Evolutionary conservation across 2,113 vertebrate species (phyloP).

Genomic region (Grallaria varia): DNA sequence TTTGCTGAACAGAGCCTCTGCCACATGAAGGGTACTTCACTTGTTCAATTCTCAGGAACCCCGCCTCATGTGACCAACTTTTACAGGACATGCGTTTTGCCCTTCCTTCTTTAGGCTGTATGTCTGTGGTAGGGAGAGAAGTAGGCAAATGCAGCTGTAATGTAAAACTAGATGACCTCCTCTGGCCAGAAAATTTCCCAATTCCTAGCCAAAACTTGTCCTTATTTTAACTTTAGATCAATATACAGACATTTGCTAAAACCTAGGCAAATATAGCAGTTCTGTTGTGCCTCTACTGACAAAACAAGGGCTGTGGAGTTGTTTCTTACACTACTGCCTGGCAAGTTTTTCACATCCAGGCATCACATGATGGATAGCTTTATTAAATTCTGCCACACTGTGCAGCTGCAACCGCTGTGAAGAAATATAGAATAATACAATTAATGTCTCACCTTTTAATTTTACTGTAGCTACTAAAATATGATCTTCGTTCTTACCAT

Average conservation of each 20-base stretch:
- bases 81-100: not conserved
- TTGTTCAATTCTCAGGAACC: not conserved
- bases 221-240: not conserved
- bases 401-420: not conserved
- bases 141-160: not conserved
- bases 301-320: not conserved
- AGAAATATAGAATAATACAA: not conserved
- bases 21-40: not conserved
- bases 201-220: not conserved
- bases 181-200: not conserved
- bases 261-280: not conserved
- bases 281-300: not conserved
- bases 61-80: not conserved
- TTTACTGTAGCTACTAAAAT: not conserved
- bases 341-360: not conserved
- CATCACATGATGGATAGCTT: not conserved
- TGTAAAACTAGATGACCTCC: not conserved
- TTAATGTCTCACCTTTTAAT: not conserved
- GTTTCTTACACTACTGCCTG: not conserved
- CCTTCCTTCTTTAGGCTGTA: not conserved
- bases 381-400: not conserved
- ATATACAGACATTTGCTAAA: not conserved
- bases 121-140: fast-evolving
- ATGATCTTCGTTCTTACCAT: not conserved
- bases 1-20: not conserved